A percentile compares a stretch with the other conserved stretches of the same genome.
phyloP scores from a whole-genome alignment of 1,140 invertebrate genomes.

The Patella vulgata region DNA sequence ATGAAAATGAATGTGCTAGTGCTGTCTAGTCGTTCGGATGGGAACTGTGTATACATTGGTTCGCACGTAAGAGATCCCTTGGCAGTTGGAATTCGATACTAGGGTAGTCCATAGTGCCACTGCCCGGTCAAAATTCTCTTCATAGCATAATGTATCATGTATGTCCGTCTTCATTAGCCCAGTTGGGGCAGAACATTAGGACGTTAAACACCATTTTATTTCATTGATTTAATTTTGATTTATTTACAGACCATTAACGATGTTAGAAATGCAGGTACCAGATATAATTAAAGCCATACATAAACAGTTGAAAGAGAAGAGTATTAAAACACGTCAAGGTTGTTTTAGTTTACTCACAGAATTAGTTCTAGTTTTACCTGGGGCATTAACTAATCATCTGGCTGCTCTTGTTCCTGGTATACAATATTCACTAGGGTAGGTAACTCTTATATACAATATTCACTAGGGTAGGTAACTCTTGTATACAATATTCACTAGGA shows the following conservation, averaged over 20 bases:
- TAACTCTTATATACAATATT: constrained; percentile 5
- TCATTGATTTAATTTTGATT: too few relatives aligned
- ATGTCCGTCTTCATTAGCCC: too few relatives aligned
- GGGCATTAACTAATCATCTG: constrained; percentile 86
- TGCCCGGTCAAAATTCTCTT: too few relatives aligned
- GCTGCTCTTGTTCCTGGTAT: constrained; percentile 88
- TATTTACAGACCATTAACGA: constrained; percentile 56
- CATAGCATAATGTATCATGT: too few relatives aligned
- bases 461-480: not conserved
- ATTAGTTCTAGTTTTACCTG: constrained; percentile 87
- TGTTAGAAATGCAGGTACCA: constrained; percentile 72
- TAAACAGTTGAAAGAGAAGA: constrained; percentile 91
- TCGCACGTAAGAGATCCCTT: too few relatives aligned
- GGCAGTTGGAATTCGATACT: too few relatives aligned
- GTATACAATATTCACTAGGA: not conserved
- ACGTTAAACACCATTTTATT: too few relatives aligned
- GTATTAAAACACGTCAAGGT: constrained; percentile 91
- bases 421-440: constrained; percentile 84
- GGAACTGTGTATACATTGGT: too few relatives aligned
- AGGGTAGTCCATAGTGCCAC: too few relatives aligned
- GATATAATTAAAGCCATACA: constrained; percentile 88
- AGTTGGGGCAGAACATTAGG: too few relatives aligned
- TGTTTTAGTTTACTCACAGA: constrained; percentile 92
- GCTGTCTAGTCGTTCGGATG: too few relatives aligned
- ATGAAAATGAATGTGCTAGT: too few relatives aligned